Base-by-base conservation (phyloP, 1,140 invertebrate genomes). In the Venustaconcha ellipsiformis region DNA sequence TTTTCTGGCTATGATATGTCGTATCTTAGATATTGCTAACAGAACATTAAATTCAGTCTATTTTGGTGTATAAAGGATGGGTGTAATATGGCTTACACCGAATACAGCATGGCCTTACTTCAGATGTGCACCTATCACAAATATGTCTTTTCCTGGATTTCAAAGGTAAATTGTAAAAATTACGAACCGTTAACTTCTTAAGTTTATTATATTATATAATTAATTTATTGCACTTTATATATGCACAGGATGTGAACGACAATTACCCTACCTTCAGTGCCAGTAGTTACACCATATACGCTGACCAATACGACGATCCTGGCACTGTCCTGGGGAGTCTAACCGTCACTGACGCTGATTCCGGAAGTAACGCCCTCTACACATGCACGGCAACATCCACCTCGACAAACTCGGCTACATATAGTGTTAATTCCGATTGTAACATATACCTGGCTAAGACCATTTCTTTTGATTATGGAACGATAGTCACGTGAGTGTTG, bases 241-340 rank as follows among this genome's bases (percentile, higher is more conserved):
- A 48, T 48, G 6, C 6, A 48, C 37, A 72, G 70, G 70, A 72
- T 62, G 60, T n/a, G 13, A 72, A 72, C 37, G 70, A 72, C 55
- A 72, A 72, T 23, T 18, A 37, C 5, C 70, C 70, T 14, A 56
- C 30, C 14, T 72, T 72, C 57, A 12, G 60, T 13, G 48, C 62
- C 14, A 57, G 14, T 2, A 55, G 60, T n/a, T 72, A 72, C 48
- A 72, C 70, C 0, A 14, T 72, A 14, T 20, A 14, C n/a, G 70
- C 65, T 30, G 14, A 57, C 17, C 30, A 13, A 70, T 18, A 70
- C 18, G 14, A 70, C 55, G n/a, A 55, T 3, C 55, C 26, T 26
- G 59, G 17, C 56, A 48, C 62, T 17, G 59, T 48, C 8, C 6
- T n/a, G 57, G 70, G 70, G 48, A 26, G 37, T 8, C 18, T 72